Percentiles rank a stretch among this genome's conserved stretches.
Conservation (phyloP, 2,888 invertebrate species). For the Drosophila paramelanica region DNA sequence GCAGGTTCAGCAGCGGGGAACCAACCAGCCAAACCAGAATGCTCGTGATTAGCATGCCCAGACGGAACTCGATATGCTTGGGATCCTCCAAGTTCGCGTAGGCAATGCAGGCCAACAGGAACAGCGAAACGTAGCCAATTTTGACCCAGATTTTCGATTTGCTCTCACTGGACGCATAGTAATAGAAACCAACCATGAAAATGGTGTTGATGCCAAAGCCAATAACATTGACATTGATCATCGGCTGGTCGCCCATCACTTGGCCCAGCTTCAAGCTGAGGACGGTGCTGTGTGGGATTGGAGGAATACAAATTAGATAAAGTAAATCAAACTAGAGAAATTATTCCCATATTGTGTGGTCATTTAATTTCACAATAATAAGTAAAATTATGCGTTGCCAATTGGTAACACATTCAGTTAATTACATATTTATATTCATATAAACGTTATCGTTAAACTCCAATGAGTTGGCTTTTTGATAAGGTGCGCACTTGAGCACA, state of each 20-base stretch:
- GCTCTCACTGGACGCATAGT: conserved; percentile 87
- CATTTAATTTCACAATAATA: conserved; percentile 37
- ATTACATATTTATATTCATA: neutral
- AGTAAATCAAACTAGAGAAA: too few species aligned
- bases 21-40: conserved; percentile 88
- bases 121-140: conserved; percentile 86
- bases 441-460: conserved; percentile 3
- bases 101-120: conserved; percentile 87
- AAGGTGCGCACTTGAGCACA: neutral
- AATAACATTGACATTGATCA: conserved; percentile 91
- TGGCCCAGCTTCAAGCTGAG: conserved; percentile 91
- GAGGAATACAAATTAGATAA: neutral
- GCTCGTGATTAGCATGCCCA: conserved; percentile 89
- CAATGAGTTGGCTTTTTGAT: neutral
- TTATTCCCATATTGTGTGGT: too few species aligned
- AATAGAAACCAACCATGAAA: conserved; percentile 89
- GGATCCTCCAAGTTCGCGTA: conserved; percentile 89
- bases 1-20: conserved; percentile 89
- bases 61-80: conserved; percentile 88
- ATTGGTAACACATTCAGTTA: conserved; percentile 11
- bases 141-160: conserved; percentile 87
- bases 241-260: conserved; percentile 90
- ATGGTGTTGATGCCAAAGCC: conserved; percentile 89
- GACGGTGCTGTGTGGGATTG: conserved; percentile 86
- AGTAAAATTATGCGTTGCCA: neutral